Percentiles rank a stretch among this genome's conserved stretches.
Evolutionary conservation across 92 coral and sea anemone genomes (phyloP).

Genomic region (Anthopleura xanthogrammica): DNA sequence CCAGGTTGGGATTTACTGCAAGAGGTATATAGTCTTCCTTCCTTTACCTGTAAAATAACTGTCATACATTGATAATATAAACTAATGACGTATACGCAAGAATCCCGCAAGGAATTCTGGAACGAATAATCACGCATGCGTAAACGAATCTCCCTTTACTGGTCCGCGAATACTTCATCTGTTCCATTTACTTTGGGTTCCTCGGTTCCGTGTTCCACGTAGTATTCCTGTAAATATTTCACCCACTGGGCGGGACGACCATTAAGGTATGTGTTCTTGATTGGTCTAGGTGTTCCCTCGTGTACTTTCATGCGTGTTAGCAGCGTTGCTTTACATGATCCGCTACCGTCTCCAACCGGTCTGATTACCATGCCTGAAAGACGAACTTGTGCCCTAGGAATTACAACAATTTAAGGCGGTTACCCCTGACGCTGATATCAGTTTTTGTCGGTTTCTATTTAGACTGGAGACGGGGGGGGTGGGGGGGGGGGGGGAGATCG

Average conservation of each 20-base stretch:
- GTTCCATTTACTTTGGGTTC: conserved; percentile 28
- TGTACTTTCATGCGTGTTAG: conserved; percentile 33
- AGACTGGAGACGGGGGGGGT: too few relatives aligned
- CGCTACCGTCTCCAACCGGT: conserved; percentile 32
- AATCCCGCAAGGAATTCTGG: not conserved
- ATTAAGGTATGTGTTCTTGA: conserved; percentile 35
- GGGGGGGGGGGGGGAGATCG: too few relatives aligned
- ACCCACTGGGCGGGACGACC: conserved; percentile 46
- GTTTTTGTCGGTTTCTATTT: too few relatives aligned
- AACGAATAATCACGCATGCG: not conserved
- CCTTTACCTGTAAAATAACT: too few relatives aligned
- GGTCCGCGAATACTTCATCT: conserved; percentile 24
- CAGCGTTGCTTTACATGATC: conserved; percentile 35
- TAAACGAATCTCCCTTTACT: not conserved
- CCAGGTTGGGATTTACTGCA: too few relatives aligned
- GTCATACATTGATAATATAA: too few relatives aligned
- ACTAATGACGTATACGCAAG: too few relatives aligned
- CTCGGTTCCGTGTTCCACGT: conserved; percentile 21
- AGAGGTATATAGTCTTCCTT: too few relatives aligned
- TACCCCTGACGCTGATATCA: too few relatives aligned
- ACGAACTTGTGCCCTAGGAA: conserved; percentile 26
- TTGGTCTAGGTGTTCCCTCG: conserved; percentile 26
- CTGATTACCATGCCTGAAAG: conserved; percentile 43
- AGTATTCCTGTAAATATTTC: conserved; percentile 26
- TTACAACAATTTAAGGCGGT: not conserved